phyloP scores from a whole-genome alignment of 2,797 vertebrate genomes.

The Dryobates pubescens region DNA sequence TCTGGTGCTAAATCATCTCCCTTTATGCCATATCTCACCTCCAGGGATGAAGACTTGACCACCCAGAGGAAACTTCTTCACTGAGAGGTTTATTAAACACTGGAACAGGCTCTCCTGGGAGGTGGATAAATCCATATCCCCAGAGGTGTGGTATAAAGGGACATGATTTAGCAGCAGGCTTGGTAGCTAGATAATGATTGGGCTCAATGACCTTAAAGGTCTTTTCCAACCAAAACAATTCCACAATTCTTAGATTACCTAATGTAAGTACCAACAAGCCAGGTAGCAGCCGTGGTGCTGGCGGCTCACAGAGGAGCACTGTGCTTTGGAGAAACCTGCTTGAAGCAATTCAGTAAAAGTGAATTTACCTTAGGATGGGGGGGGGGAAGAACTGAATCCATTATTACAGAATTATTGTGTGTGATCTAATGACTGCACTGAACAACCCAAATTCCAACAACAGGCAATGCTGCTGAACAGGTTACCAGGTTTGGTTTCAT shows the following conservation, averaged over 20 bases:
- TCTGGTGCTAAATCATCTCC: too few species aligned
- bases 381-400: background rate
- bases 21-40: too few species aligned
- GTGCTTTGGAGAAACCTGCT: conserved; percentile 39
- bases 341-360: conserved; percentile 27
- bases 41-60: too few species aligned
- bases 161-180: too few species aligned
- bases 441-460: conserved; percentile 49
- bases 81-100: too few species aligned
- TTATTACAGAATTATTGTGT: conserved; percentile 40
- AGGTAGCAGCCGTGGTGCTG: background rate
- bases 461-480: conserved; percentile 38
- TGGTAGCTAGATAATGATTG: too few species aligned
- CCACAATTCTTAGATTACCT: background rate
- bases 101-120: too few species aligned
- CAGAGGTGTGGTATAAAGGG: too few species aligned
- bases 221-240: too few species aligned
- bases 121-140: too few species aligned
- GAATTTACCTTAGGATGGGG: conserved; percentile 25
- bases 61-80: too few species aligned
- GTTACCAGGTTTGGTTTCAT: conserved; percentile 39
- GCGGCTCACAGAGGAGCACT: conserved; percentile 44
- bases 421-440: conserved; percentile 19
- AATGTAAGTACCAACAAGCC: background rate
- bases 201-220: too few species aligned